Conservation (phyloP, 2,113 vertebrate species). For the Callospermophilus lateralis region DNA sequence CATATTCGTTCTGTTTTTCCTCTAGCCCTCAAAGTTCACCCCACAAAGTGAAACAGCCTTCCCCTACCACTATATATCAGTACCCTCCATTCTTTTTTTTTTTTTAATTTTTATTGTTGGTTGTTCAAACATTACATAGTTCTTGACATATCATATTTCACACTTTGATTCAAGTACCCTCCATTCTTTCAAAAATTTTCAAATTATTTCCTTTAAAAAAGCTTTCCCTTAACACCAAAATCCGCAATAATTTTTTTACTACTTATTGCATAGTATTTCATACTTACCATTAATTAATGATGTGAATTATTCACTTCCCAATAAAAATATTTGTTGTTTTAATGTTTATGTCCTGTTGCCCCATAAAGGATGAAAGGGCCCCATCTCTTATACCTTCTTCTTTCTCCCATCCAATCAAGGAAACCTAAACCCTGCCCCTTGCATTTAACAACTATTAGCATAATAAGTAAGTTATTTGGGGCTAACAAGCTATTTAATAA, state of each 20-base stretch:
- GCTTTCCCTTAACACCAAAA: slow-evolving; percentile 20
- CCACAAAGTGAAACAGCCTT: background rate
- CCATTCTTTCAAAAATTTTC: slow-evolving; percentile 9
- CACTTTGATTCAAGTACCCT: no score
- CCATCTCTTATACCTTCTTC: background rate
- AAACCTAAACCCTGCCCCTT: background rate
- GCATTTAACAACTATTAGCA: background rate
- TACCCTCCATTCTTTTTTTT: background rate
- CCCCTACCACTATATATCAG: background rate
- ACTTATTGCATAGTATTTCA: background rate
- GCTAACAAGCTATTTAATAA: slow-evolving; percentile 18
- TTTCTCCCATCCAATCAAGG: slow-evolving; percentile 4
- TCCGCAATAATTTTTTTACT: slow-evolving; percentile 10
- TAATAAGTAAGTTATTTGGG: background rate
- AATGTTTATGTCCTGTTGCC: background rate
- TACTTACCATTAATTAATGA: no score
- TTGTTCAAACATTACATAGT: no score
- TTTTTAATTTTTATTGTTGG: no score
- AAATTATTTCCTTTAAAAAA: slow-evolving; percentile 43
- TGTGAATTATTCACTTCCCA: background rate
- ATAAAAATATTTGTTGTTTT: background rate
- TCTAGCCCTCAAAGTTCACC: background rate
- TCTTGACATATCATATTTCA: no score
- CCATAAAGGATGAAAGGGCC: background rate
- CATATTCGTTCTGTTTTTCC: background rate